Base-by-base conservation (phyloP, 2,113 vertebrate genomes). In the Embiotoca jacksoni region DNA sequence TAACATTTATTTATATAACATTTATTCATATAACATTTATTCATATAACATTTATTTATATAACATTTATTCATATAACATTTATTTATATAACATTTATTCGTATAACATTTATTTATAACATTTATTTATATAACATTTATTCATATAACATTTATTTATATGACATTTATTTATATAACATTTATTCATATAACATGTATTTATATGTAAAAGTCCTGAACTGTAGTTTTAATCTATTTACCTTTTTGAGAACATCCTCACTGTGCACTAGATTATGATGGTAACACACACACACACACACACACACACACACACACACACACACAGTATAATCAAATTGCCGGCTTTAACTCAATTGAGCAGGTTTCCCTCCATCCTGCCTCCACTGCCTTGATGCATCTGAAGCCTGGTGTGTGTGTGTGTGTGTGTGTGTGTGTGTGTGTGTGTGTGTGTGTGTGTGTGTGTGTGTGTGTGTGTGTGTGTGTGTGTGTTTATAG, bases 331-430 rank as follows among this genome's bases (percentile, higher is more conserved):
- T 33, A 15, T 80, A 91, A 92, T 92, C 70, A 61, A 89, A 91
- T 90, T 90, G 80, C 23, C 81, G 61, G 31, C 8, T 85, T 83
- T 88, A 92, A 90, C 86, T 89, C 66, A 84, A 83, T 90, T 84
- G 69, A 73, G 76, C 70, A 75, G 83, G 74, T 73, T 91, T 84
- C 7, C 56, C 72, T 85, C 73, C 76, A 83, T 67, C 82, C 50
- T 78, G 60, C 75, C 39, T 60, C 60, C 59, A 37, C 49, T 33
- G 47, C 54, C 33, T 36, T 64, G 49, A 69, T 87, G 73, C 67
- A 54, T 64, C 59, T 72, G 36, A 57, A 41, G 63, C 41, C 0
- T 59, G 15, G 1, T 50, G 61, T 35, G 14, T 39, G 5, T 65
- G 15, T 69, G 49, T 52, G 46, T 23, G 15, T 63, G 41, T 33